Conservation (phyloP, 2,797 vertebrate species). For the Gymnothorax reevesii region DNA sequence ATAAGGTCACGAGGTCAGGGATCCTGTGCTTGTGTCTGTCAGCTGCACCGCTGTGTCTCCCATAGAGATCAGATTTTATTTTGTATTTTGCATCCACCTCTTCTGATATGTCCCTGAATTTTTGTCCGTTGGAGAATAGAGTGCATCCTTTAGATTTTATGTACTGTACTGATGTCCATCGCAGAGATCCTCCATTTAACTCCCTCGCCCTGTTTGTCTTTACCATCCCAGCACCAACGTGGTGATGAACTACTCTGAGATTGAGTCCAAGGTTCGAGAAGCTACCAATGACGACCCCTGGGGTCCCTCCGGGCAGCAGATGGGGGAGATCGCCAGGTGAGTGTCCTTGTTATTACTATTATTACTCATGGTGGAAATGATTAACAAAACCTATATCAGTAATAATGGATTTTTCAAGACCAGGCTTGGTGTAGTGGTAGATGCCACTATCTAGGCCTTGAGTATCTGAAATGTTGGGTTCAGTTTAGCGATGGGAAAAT, state of each 20-base stretch:
- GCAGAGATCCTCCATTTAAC: neutral
- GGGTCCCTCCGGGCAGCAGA: conserved; percentile 97
- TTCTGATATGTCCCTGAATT: neutral
- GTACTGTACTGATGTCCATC: too few relatives aligned
- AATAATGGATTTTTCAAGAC: too few relatives aligned
- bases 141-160: too few relatives aligned
- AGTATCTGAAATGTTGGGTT: too few relatives aligned
- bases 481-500: too few relatives aligned
- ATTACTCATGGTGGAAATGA: too few relatives aligned
- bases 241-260: conserved; percentile 93
- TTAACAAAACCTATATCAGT: too few relatives aligned
- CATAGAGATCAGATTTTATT: neutral
- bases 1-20: conserved; percentile 44
- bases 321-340: conserved; percentile 97
- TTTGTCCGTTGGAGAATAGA: too few relatives aligned
- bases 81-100: neutral
- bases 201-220: conserved; percentile 45
- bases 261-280: conserved; percentile 98
- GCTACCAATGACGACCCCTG: conserved; percentile 98
- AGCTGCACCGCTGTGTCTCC: too few relatives aligned
- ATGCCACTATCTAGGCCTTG: too few relatives aligned
- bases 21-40: conserved; percentile 64
- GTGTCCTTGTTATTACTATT: conserved; percentile 45
- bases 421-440: too few relatives aligned
- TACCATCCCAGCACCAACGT: conserved; percentile 81